Evolutionary conservation across 2,888 invertebrate genomes (phyloP).

Genomic region (Chymomyza fuscimana): DNA sequence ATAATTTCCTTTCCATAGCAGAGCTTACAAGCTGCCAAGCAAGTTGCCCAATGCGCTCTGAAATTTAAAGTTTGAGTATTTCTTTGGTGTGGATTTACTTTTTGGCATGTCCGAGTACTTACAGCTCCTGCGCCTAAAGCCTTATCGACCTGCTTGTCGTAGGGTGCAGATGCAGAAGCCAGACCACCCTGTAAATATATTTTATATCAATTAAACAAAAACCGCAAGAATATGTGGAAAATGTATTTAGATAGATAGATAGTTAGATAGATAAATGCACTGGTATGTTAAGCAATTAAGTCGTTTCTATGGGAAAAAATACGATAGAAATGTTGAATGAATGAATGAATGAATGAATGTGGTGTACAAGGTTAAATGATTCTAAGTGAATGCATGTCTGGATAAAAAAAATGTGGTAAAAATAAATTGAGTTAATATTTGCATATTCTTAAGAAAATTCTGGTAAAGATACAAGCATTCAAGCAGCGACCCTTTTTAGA

Average conservation of each 20-base stretch:
- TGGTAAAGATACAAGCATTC: too few species aligned
- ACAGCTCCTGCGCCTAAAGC: constrained; percentile 1
- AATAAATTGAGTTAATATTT: too few species aligned
- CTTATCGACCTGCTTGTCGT: neutral
- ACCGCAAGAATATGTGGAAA: neutral
- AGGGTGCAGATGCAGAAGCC: neutral
- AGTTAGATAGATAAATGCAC: too few species aligned
- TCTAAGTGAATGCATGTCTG: too few species aligned
- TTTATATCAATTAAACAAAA: neutral
- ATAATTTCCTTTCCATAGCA: too few species aligned
- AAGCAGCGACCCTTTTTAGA: too few species aligned
- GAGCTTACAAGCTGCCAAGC: neutral
- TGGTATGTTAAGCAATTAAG: neutral
- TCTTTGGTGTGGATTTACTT: neutral
- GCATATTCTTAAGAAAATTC: too few species aligned
- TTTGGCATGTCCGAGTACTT: neutral
- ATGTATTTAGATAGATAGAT: neutral
- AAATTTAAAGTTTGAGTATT: neutral
- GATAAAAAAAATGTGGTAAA: too few species aligned
- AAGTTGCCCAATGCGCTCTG: neutral
- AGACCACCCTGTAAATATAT: neutral
- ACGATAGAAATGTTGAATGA: too few species aligned
- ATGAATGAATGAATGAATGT: too few species aligned
- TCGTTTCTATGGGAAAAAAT: too few species aligned
- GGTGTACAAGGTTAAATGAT: too few species aligned